Percentiles rank a stretch among this genome's conserved stretches.
These are phyloP conservation scores for Mormyrus lacerda DNA, from an alignment of 2,113 vertebrate genomes.

Conservation along the genomic window DNA sequence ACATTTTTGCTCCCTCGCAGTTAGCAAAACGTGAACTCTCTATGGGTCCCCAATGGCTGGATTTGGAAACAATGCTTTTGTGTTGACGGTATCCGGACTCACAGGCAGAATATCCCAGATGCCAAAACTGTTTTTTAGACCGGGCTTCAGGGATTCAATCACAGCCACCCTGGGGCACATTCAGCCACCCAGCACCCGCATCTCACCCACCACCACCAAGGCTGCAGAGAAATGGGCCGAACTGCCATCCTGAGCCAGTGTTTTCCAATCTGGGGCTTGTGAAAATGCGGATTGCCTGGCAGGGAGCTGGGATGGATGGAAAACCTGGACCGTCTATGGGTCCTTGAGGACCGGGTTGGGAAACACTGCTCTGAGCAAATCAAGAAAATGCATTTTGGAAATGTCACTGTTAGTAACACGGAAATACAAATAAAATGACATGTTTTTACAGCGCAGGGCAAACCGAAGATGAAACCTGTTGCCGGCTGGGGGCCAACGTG, in stretches of 20 bases:
- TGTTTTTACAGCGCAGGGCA: not conserved
- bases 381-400: not conserved
- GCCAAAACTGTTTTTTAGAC: not conserved
- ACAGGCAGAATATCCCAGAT: not conserved
- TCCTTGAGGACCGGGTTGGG: not conserved
- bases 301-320: not conserved
- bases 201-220: not conserved
- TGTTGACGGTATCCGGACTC: not conserved
- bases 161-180: not conserved
- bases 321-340: not conserved
- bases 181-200: not conserved
- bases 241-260: not conserved
- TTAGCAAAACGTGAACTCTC: not conserved
- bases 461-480: constrained; percentile 4
- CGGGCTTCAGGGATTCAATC: not conserved
- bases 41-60: not conserved
- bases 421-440: not conserved
- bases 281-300: not conserved
- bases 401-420: not conserved
- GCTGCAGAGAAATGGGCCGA: not conserved
- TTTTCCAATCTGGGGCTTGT: not conserved
- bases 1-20: not conserved
- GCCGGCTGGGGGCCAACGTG: constrained; percentile 17
- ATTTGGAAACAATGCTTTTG: not conserved
- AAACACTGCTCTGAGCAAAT: not conserved